Evolutionary conservation across 2,888 invertebrate species (phyloP), one percentile per base, ranked within the genome.

Genomic region (Cybosia mesomella): DNA sequence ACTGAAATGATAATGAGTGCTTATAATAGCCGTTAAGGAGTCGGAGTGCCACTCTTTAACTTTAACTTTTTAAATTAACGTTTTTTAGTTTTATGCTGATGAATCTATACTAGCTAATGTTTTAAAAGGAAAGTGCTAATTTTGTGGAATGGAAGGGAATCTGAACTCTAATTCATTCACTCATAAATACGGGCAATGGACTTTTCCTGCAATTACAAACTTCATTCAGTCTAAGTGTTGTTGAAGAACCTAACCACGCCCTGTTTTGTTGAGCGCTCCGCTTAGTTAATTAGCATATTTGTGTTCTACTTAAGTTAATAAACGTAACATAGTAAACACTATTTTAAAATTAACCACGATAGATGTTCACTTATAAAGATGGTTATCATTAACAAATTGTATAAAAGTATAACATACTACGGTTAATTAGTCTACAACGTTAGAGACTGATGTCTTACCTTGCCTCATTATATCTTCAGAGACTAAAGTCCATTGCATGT

Each of bases 401-500:
- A 28, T 28, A 5, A 24, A 13, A 2, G 24, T 24, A 13, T 13
- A 13, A 55, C 22, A n/a, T n/a, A n/a, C n/a, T n/a, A n/a, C n/a
- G n/a, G n/a, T n/a, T n/a, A 28, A 4, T 28, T 28, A 28, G 3
- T 28, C 28, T 4, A 28, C 28, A 28, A 28, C 28, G 5, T 28
- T 28, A 43, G 18, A 5, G 43, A 39, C 15, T 15, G 18, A 43
- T 39, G 43, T 18, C 18, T 43, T 43, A 18, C 18, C n/a, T 49
- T 49, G 18, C n/a, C n/a, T 49, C 8, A 49, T 49, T 18, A 28
- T 43, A 36, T 15, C 28, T 15, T 55, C 4, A 66, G 15, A 66
- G 58, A 28, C 15, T 7, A 36, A 58, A 53, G 24, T 65, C 34
- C n/a, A 13, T 66, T 21, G 55, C 60, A 60, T 66, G 66, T 55